phyloP scores from a whole-genome alignment of 2,113 vertebrate genomes.

The Garra rufa region DNA sequence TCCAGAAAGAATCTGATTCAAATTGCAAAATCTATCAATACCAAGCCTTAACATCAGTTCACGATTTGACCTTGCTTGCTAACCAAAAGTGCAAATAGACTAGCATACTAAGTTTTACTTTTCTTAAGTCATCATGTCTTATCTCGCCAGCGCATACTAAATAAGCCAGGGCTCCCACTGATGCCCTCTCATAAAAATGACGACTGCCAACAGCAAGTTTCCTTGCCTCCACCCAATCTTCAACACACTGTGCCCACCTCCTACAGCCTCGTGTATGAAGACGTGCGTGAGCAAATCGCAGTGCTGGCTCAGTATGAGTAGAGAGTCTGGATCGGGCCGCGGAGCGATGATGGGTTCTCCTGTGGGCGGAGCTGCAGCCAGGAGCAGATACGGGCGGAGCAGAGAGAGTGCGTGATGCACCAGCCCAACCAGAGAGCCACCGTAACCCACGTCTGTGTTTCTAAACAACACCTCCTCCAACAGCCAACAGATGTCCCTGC shows the following conservation, averaged over 20 bases:
- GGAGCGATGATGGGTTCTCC: constrained; percentile 70
- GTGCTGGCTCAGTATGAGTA: constrained; percentile 69
- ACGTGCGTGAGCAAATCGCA: constrained; percentile 76
- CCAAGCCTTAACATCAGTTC: background rate
- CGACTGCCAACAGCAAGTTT: constrained; percentile 17
- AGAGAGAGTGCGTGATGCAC: constrained; percentile 78
- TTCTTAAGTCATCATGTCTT: background rate
- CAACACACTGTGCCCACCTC: constrained; percentile 77
- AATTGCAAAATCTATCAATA: background rate
- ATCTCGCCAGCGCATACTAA: background rate
- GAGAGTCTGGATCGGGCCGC: constrained; percentile 54
- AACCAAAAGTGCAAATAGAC: background rate
- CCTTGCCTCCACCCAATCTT: background rate
- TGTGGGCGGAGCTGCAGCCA: constrained; percentile 65
- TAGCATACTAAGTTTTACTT: background rate
- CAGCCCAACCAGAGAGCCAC: constrained; percentile 77
- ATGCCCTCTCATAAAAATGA: constrained; percentile 19
- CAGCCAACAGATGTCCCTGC: constrained; percentile 83
- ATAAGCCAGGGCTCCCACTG: background rate
- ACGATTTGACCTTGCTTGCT: background rate
- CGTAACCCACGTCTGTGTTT: constrained; percentile 83
- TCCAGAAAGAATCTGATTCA: background rate
- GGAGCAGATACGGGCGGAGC: constrained; percentile 70
- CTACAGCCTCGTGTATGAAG: constrained; percentile 84
- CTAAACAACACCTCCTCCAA: constrained; percentile 86